These are phyloP conservation scores for Melanocharis versteri DNA, from an alignment of 2,113 vertebrate species.

Conservation along the genomic window DNA sequence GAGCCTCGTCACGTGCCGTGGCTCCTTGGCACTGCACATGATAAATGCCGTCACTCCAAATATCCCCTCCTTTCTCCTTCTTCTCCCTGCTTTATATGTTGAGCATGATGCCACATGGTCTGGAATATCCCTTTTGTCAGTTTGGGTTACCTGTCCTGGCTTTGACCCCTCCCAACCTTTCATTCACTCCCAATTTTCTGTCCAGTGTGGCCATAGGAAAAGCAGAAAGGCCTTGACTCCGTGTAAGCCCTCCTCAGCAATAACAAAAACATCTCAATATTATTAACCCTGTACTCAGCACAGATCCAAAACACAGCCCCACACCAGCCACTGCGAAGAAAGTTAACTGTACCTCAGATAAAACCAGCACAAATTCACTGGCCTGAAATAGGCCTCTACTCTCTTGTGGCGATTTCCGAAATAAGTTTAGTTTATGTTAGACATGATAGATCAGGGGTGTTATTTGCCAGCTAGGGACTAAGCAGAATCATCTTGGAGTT, in stretches of 20 bases:
- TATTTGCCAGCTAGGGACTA: neutral
- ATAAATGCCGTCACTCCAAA: neutral
- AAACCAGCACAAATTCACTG: neutral
- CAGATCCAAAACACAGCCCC: neutral
- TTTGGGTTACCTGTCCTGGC: neutral
- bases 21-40: neutral
- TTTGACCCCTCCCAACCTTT: neutral
- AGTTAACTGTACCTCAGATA: neutral
- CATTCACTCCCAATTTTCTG: neutral
- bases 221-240: neutral
- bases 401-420: neutral
- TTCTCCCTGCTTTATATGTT: neutral
- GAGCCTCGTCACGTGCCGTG: neutral
- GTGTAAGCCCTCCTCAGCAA: neutral
- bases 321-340: neutral
- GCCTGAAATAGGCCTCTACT: neutral
- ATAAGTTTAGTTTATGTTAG: neutral
- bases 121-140: neutral
- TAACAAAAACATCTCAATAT: neutral
- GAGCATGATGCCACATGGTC: neutral
- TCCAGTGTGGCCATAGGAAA: neutral
- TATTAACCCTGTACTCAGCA: neutral
- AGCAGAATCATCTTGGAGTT: neutral
- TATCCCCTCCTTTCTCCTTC: neutral
- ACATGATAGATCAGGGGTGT: accelerated